Base-by-base conservation (phyloP, 1,140 invertebrate species). In the Leptinotarsa lineolata region DNA sequence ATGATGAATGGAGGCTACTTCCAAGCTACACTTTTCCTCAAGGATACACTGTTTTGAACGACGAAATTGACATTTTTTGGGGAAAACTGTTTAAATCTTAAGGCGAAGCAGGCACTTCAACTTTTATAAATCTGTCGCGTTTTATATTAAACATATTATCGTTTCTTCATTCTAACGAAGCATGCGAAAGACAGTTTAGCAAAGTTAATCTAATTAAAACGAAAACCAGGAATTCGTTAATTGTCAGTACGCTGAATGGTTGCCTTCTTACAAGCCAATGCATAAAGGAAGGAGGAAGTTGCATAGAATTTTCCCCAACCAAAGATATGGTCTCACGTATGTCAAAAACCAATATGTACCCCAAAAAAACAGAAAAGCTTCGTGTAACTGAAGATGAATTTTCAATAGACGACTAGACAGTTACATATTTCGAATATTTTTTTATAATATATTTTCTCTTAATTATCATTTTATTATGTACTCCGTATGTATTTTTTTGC, bases 121-220 rank as follows among this genome's bases (percentile, higher is more conserved):
- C 45, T 45, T 68, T 68, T 68, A 68, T 21, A 6, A 44, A 68
- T 68, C 45, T 68, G 45, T 30, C 66, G 15, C 21, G 16, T 45
- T 68, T 68, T 46, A 6, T 68, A 20, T 68, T 68, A 68, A 45
- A 68, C 44, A n/a, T 48, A 46, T 68, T 68, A 46, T 44, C 24
- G 24, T 68, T 68, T 21, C 24, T 24, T 20, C 66, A 68, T 68
- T 48, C 66, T 13, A 68, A 68, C 44, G 66, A 22, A 46, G 44
- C 18, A 18, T 48, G 18, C 44, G 66, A 24, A 18, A 30, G 24
- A 68, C 12, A 39, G 12, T 68, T 68, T 68, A 44, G n/a, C n/a
- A 18, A 68, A 46, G 46, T 46, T 46, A 68, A 68, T 68, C 15
- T 18, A 20, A 68, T 68, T 20, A 68, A 48, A 46, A 68, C 66